Conservation (phyloP, 2,888 invertebrate genomes). For the Malthinus seriepunctatus region DNA sequence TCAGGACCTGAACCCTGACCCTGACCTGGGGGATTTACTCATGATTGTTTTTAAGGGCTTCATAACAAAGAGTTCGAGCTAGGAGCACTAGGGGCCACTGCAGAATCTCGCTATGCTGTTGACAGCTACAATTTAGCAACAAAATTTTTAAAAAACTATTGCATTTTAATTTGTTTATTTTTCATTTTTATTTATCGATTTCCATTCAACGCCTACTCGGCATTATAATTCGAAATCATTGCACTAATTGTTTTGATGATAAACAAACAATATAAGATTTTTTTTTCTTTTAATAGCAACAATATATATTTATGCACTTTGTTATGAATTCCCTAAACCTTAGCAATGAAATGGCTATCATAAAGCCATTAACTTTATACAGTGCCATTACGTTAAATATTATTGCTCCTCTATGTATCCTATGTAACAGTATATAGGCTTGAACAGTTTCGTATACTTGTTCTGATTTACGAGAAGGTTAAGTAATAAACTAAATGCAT, state of each 20-base stretch:
- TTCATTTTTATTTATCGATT: no score
- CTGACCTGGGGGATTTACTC: no score
- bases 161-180: no score
- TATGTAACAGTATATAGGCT: slow-evolving; percentile 28
- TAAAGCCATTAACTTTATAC: slow-evolving; percentile 49
- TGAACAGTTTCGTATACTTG: slow-evolving; percentile 30
- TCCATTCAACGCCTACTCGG: no score
- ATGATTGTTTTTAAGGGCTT: no score
- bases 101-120: no score
- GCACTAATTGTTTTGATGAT: slow-evolving; percentile 10
- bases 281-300: slow-evolving; percentile 26
- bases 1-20: no score
- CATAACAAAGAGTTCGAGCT: no score
- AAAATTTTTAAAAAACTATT: no score
- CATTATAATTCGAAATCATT: no score
- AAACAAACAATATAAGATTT: slow-evolving; percentile 13
- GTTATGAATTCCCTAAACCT: slow-evolving; percentile 41
- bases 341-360: slow-evolving; percentile 43
- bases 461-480: slow-evolving; percentile 33
- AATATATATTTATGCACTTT: slow-evolving; percentile 33
- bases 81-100: no score
- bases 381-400: slow-evolving; percentile 50
- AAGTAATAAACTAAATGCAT: slow-evolving; percentile 43
- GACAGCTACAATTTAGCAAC: no score
- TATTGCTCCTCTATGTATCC: slow-evolving; percentile 43